Evolutionary conservation across 2,113 vertebrate genomes (phyloP).

Genomic region (Scomber colias): DNA sequence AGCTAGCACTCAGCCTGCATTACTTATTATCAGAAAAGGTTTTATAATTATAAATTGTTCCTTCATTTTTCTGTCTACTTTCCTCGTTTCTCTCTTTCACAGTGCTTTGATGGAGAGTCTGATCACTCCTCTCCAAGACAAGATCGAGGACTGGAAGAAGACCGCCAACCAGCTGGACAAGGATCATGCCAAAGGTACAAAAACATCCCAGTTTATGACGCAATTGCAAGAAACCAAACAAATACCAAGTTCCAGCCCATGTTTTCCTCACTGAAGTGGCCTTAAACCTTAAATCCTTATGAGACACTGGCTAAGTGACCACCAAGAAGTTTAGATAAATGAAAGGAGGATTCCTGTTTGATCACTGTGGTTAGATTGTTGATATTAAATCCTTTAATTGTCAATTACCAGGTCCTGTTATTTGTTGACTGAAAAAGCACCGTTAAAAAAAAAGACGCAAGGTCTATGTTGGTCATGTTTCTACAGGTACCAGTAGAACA

Average conservation of each 20-base stretch:
- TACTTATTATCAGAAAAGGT: too few relatives aligned
- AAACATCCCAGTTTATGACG: background rate
- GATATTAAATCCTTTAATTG: too few relatives aligned
- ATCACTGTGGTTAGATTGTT: too few relatives aligned
- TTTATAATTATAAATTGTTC: background rate
- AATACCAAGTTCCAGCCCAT: background rate
- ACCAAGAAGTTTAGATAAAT: background rate
- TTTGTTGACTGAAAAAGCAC: too few relatives aligned
- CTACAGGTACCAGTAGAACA: too few relatives aligned
- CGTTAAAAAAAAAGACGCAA: too few relatives aligned
- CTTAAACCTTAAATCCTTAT: background rate
- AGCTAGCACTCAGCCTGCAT: too few relatives aligned
- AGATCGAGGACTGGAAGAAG: slow-evolving; percentile 99
- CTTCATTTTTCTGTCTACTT: background rate
- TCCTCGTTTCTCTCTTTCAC: slow-evolving; percentile 27
- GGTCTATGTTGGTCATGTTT: too few relatives aligned
- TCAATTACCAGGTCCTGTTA: too few relatives aligned
- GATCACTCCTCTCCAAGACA: slow-evolving; percentile 96
- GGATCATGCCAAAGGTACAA: slow-evolving; percentile 94
- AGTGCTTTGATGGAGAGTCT: slow-evolving; percentile 97
- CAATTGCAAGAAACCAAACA: background rate
- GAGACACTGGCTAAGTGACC: background rate
- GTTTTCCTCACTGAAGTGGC: background rate
- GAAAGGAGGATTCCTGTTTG: too few relatives aligned
- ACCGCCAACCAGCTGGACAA: slow-evolving; percentile 97